A percentile compares a stretch with the other conserved stretches of the same genome.
Evolutionary conservation across 2,797 vertebrate genomes (phyloP).

Genomic region (Nothura maculosa): DNA sequence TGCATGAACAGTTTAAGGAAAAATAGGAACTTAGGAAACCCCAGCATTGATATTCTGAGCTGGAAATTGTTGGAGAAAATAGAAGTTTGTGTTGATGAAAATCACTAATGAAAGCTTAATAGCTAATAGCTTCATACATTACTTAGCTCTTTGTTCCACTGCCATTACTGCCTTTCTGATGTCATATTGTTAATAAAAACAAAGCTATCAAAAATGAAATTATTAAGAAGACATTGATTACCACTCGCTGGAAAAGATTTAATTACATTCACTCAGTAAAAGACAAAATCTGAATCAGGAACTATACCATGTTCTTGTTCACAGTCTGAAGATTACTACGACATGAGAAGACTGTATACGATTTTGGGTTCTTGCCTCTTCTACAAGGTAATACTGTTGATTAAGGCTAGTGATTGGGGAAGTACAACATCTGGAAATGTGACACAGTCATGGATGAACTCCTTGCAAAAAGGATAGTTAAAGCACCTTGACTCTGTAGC

Average conservation of each 20-base stretch:
- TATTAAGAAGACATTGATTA: not conserved
- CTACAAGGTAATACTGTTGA: constrained; percentile 89
- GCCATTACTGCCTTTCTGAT: not conserved
- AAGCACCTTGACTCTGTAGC: not conserved
- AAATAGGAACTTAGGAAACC: not conserved
- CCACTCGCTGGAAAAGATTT: not conserved
- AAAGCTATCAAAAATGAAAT: not conserved
- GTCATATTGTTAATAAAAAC: not conserved
- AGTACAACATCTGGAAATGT: not conserved
- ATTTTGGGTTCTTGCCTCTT: constrained; percentile 95
- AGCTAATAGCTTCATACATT: not conserved
- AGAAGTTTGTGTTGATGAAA: accelerated
- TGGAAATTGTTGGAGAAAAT: not conserved
- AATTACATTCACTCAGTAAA: not conserved
- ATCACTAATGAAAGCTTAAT: not conserved
- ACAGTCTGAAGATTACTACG: constrained; percentile 95
- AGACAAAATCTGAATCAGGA: constrained; percentile 17
- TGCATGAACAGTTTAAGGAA: not conserved
- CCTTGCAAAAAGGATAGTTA: not conserved
- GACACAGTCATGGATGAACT: not conserved
- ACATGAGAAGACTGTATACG: constrained; percentile 92
- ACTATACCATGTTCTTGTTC: not conserved
- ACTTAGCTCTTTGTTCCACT: not conserved
- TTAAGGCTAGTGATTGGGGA: constrained; percentile 12
- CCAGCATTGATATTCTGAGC: not conserved